These are phyloP conservation scores for Clarias macrocephalus DNA, from an alignment of 2,113 vertebrate genomes.

Conservation along the genomic window DNA sequence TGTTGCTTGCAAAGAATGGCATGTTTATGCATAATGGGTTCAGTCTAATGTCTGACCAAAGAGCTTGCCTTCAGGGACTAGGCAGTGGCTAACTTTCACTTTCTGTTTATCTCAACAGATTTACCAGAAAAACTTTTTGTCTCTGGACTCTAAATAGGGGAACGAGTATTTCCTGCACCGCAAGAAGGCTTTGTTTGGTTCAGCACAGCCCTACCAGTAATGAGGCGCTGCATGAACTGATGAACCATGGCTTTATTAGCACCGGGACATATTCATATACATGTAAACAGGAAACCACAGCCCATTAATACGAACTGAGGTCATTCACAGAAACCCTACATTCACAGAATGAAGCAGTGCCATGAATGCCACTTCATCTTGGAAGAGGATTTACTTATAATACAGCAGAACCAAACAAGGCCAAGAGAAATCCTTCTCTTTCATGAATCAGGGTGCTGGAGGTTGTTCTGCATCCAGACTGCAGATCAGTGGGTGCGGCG, in stretches of 20 bases:
- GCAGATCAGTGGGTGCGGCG: too few relatives aligned
- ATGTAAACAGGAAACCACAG: neutral
- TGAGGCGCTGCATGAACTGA: neutral
- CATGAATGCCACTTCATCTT: too few relatives aligned
- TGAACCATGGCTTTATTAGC: neutral
- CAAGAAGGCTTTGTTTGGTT: neutral
- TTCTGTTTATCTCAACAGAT: neutral
- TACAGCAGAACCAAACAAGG: too few relatives aligned
- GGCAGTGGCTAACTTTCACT: neutral
- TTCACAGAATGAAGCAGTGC: neutral
- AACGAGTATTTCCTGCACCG: neutral
- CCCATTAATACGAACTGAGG: neutral
- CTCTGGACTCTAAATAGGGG: neutral
- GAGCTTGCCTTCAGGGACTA: neutral
- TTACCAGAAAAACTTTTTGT: neutral
- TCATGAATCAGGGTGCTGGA: too few relatives aligned
- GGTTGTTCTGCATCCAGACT: too few relatives aligned
- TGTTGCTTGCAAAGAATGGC: neutral
- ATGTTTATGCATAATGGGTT: neutral
- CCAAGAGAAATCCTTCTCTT: too few relatives aligned
- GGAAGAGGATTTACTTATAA: too few relatives aligned
- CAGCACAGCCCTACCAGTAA: neutral
- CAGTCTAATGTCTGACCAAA: neutral
- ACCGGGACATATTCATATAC: neutral
- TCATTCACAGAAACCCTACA: neutral